These are phyloP conservation scores for Numenius arquata DNA, from an alignment of 2,113 vertebrate genomes.

Conservation along the genomic window DNA sequence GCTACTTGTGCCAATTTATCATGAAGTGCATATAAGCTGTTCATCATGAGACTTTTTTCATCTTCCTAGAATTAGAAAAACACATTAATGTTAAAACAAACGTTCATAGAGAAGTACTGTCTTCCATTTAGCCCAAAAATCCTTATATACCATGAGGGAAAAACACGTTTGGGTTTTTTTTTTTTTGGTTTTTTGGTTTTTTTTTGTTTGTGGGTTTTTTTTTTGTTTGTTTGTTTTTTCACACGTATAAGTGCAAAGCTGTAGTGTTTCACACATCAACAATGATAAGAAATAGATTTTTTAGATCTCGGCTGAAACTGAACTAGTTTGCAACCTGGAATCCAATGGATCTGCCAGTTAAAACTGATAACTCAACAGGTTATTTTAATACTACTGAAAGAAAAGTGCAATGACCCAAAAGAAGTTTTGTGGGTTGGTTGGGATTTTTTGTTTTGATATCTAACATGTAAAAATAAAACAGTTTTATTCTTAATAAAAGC, in stretches of 20 bases:
- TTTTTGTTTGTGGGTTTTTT: no score
- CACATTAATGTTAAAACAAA: neutral
- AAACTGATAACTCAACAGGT: neutral
- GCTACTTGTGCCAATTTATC: slow-evolving; percentile 90
- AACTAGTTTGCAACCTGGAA: neutral
- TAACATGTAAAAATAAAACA: neutral
- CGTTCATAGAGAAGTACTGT: neutral
- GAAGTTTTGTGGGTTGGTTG: neutral
- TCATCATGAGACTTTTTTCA: slow-evolving; percentile 83
- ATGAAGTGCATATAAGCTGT: slow-evolving; percentile 89
- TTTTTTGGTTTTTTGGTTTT: no score
- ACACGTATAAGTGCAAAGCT: neutral
- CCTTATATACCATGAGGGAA: neutral
- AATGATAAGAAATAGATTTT: neutral
- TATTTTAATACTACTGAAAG: neutral
- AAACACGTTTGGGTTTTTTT: neutral
- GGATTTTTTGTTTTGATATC: neutral
- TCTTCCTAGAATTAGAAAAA: slow-evolving; percentile 74
- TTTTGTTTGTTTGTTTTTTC: neutral
- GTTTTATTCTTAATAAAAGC: neutral
- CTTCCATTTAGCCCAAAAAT: neutral
- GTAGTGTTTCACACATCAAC: neutral
- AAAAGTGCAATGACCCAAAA: neutral
- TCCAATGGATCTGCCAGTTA: neutral
- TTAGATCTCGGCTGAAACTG: neutral